A percentile compares a stretch with the other conserved stretches of the same genome.
phyloP scores from a whole-genome alignment of 2,888 invertebrate species.

The Exocentrus adspersus region DNA sequence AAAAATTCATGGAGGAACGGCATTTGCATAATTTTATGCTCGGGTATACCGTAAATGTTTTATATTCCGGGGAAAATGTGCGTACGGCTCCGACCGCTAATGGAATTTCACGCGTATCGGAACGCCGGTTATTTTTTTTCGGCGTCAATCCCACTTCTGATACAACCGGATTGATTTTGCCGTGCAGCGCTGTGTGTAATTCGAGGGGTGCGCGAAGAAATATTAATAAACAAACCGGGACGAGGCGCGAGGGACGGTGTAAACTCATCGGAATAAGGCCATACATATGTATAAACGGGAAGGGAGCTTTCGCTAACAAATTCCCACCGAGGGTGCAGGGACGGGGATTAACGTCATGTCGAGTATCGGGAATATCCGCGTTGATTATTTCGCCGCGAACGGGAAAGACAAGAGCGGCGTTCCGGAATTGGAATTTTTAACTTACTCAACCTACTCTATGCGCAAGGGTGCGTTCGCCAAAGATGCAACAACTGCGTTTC shows the following conservation, averaged over 20 bases:
- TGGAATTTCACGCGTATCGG: background rate
- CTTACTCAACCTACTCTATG: too few species aligned
- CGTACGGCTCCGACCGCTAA: background rate
- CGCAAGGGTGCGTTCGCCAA: too few species aligned
- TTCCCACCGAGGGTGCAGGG: constrained; percentile 2
- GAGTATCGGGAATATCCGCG: background rate
- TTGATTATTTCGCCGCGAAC: background rate
- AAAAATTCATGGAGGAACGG: constrained; percentile 9
- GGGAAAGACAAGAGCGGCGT: background rate
- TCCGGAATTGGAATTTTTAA: background rate
- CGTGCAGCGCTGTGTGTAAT: too few species aligned
- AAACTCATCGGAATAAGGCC: constrained; percentile 17
- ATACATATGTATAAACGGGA: constrained; percentile 15
- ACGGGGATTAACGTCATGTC: constrained; percentile 6
- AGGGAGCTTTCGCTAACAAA: constrained; percentile 12
- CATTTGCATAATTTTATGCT: constrained; percentile 21
- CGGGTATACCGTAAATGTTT: constrained; percentile 16
- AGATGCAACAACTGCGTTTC: too few species aligned
- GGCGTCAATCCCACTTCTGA: too few species aligned
- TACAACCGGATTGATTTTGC: too few species aligned
- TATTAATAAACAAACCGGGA: constrained; percentile 9
- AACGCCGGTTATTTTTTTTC: too few species aligned
- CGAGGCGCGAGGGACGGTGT: background rate
- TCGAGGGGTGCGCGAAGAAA: background rate
- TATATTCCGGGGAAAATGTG: constrained; percentile 9